Base-by-base conservation (phyloP, 2,113 vertebrate species). In the Tenrec ecaudatus region DNA sequence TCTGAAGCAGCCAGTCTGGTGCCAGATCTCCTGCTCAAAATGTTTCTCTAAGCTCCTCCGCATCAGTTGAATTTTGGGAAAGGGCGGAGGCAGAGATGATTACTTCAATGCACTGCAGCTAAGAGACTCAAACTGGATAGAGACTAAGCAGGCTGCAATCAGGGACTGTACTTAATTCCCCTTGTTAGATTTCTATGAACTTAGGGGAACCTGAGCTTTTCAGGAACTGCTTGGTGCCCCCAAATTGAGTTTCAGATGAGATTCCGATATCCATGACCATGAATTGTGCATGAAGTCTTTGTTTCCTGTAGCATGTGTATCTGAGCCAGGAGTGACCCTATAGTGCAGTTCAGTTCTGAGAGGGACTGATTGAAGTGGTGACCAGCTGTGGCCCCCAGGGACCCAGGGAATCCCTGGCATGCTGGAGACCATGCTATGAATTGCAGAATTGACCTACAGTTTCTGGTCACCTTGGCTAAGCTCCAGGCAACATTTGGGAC, bases 381-480 rank as follows among this genome's bases (percentile, higher is more conserved):
- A 6, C 10, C 86, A 88, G 73, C 43, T 47, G 14, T 36, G 7
- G 77, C 10, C 25, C 84, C 31, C 22, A 60, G 33, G 38, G 82
- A 91, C 15, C 8, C 62, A 75, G 4, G 20, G 23, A 58, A 69
- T 62, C 23, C 12, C 68, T 82, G 43, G 10, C 19, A 25, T 95
- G 38, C 60, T 92, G 22, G 47, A 91, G 43, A 91, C 64, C 53
- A 89, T 90, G 11, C 73, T 3, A 27, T 11, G 6, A 92, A 64
- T 85, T 6, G 22, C 40, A 47, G 64, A 90, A 53, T 82, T 81
- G 88, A 10, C 16, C 47, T 76, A 36, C 5, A 60, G 40, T 85
- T 87, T 83, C 71, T 86, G 43, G 29, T 64, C 75, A 7, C 71
- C 47, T 90, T 90, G 57, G 40, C 58, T 71, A 89, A 89, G 84